Conservation (phyloP, 1,140 invertebrate genomes). For the Cydia splendana region DNA sequence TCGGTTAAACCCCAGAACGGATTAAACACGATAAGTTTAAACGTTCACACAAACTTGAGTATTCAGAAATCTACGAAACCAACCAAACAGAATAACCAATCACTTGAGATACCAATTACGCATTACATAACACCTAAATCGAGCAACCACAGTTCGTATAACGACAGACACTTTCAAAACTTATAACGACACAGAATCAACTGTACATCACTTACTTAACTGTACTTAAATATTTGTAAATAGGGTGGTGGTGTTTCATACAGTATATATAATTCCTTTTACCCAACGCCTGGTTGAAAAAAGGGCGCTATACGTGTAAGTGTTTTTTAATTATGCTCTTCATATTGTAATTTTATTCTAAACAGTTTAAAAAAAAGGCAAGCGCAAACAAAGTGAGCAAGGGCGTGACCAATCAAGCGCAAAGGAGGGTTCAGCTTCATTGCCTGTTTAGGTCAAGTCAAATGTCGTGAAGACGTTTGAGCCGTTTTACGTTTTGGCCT, state of each 20-base stretch:
- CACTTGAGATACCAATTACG: slow-evolving; percentile 65
- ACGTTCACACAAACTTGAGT: slow-evolving; percentile 68
- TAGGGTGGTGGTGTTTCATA: slow-evolving; percentile 60
- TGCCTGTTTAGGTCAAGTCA: background rate
- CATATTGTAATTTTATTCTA: background rate
- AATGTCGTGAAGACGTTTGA: background rate
- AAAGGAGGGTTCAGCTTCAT: background rate
- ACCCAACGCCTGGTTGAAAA: background rate
- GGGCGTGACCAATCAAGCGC: background rate
- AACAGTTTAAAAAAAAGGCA: background rate
- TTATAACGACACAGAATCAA: slow-evolving; percentile 67
- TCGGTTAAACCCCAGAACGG: slow-evolving; percentile 68
- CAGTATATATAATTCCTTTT: slow-evolving; percentile 34
- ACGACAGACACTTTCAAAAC: slow-evolving; percentile 74
- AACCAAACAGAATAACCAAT: slow-evolving; percentile 54
- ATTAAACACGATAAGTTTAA: slow-evolving; percentile 71
- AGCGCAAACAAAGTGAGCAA: background rate
- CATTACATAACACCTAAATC: slow-evolving; percentile 73
- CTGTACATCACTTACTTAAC: slow-evolving; percentile 37
- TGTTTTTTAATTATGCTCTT: background rate
- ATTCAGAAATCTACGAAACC: slow-evolving; percentile 57
- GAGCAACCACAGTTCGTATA: slow-evolving; percentile 52
- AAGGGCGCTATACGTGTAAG: background rate
- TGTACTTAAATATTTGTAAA: slow-evolving; percentile 69
- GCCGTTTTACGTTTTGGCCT: background rate